Base-by-base conservation (phyloP, 2,888 invertebrate species). In the Neoaliturus tenellus region DNA sequence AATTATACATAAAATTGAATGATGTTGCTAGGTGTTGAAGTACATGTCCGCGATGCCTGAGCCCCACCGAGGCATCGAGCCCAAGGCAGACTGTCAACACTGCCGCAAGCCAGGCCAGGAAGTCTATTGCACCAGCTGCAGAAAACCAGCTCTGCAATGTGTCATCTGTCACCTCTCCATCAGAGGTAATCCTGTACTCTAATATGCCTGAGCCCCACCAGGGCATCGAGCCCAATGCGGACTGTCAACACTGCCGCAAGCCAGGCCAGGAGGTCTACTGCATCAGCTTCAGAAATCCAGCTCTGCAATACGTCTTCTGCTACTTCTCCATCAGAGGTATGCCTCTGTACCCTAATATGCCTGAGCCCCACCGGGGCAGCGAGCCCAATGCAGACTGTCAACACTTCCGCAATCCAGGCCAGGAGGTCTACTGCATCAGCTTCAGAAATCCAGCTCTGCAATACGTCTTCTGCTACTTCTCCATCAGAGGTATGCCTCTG, bases 141-240 rank as follows among this genome's bases (percentile, higher is more conserved):
- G 95, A 88, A 93, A 94, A 81, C 92, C 95, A 35, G 94, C 95
- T 83, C 92, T 98, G 86, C 94, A 94, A 88, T 98, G 98, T 91
- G 93, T 95, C 20, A 93, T 98, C 87, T 98, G 98, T 91, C 95
- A 95, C 89, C 93, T 96, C 86, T 95, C 96, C 17, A 97, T 98
- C 39, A 94, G 95, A 91, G 98, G 94, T 93, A 87, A 88, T n/a
- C n/a, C n/a, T n/a, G n/a, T n/a, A n/a, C n/a, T n/a, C n/a, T n/a
- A n/a, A n/a, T n/a, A 89, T n/a, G 5, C 89, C 90, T 17, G 91
- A 92, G 87, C 86, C 88, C 1, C 91, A 91, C 80, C 92, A 92
- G 89, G 95, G 95, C 80, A 94, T 95, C 80, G 96, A 95, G 89
- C 95, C 96, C 89, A 93, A 94, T 35, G 94, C 95, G 2, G 94